phyloP scores from a whole-genome alignment of 1,140 invertebrate genomes.

The Zaprionus nigranus region DNA sequence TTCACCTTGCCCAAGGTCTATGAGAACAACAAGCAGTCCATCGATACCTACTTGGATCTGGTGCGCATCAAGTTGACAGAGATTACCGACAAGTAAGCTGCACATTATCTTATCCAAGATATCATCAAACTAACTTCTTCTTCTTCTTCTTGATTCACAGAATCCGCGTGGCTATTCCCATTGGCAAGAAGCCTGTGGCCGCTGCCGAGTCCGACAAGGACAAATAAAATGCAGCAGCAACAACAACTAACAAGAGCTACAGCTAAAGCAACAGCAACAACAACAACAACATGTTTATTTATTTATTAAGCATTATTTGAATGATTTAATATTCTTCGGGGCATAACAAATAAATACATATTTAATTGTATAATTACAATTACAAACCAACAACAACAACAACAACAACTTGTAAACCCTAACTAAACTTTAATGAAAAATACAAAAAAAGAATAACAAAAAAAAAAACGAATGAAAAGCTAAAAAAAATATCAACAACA shows the following conservation, averaged over 20 bases:
- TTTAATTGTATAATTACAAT: constrained; percentile 68
- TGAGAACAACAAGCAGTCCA: constrained; percentile 98
- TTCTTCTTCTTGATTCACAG: constrained; percentile 85
- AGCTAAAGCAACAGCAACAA: constrained; percentile 49
- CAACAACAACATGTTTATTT: constrained; percentile 76
- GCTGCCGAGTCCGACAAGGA: constrained; percentile 90
- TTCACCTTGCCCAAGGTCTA: constrained; percentile 99
- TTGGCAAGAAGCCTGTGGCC: constrained; percentile 88
- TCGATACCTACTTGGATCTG: constrained; percentile 96
- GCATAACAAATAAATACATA: constrained; percentile 78
- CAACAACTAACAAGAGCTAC: constrained; percentile 52
- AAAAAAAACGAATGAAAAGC: constrained; percentile 2
- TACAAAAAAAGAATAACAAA: constrained; percentile 7
- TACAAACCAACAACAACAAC: constrained; percentile 33
- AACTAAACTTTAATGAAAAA: constrained; percentile 18
- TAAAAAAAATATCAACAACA: constrained; percentile 34
- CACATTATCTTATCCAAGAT: background rate
- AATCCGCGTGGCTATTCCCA: constrained; percentile 94
- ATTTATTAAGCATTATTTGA: constrained; percentile 82
- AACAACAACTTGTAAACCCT: constrained; percentile 37
- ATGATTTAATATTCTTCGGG: constrained; percentile 80
- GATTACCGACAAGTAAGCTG: constrained; percentile 92
- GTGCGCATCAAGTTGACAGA: constrained; percentile 95
- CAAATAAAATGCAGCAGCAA: constrained; percentile 87
- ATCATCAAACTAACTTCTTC: constrained; percentile 41